Conservation (phyloP, 1,140 invertebrate species). For the Myzus persicae region DNA sequence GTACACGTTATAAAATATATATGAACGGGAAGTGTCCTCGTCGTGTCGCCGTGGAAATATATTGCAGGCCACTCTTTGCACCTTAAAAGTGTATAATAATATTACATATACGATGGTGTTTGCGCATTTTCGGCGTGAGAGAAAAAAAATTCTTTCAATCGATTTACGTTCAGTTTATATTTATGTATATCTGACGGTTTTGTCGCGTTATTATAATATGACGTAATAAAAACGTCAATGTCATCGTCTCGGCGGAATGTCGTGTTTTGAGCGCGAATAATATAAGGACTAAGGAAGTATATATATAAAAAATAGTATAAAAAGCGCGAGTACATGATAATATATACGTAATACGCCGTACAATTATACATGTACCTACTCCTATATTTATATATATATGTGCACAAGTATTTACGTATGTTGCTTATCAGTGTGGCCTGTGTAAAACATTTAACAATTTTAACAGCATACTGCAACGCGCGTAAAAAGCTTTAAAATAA, state of each 20-base stretch:
- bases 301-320: not conserved
- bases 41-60: not conserved
- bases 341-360: not conserved
- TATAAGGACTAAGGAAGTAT: not conserved
- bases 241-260: constrained; percentile 4
- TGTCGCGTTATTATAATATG: not conserved
- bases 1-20: not conserved
- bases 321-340: not conserved
- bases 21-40: constrained; percentile 31
- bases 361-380: not conserved
- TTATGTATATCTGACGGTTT: not conserved
- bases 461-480: not conserved
- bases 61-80: not conserved
- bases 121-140: not conserved
- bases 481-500: not conserved
- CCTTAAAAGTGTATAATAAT: not conserved
- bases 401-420: not conserved
- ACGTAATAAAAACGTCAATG: constrained; percentile 28
- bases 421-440: not conserved
- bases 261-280: not conserved
- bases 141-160: not conserved
- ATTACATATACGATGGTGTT: not conserved
- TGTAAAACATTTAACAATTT: not conserved
- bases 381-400: not conserved
- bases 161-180: not conserved